Percentiles rank a stretch among this genome's conserved stretches.
Evolutionary conservation across 2,797 vertebrate species (phyloP).

Genomic region (Antrozous pallidus): DNA sequence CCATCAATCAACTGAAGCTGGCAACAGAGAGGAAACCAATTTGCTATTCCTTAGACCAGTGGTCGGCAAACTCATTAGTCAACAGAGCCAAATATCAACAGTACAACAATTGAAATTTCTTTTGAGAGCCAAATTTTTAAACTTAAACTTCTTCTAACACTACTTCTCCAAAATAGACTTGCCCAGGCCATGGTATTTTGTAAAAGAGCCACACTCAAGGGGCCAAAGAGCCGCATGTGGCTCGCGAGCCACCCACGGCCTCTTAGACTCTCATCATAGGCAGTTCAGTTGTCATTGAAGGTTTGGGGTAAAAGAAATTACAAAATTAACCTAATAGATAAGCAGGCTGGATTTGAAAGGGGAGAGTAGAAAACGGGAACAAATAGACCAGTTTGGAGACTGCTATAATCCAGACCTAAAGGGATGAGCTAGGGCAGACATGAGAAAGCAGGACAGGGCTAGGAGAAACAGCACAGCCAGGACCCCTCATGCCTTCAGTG

Average conservation of each 20-base stretch:
- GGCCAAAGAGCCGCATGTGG: too few relatives aligned
- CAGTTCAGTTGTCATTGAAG: background rate
- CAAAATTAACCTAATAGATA: slow-evolving; percentile 13
- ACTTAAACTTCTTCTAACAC: too few relatives aligned
- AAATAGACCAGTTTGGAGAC: background rate
- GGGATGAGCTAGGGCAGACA: background rate
- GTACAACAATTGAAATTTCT: too few relatives aligned
- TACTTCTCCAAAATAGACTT: too few relatives aligned
- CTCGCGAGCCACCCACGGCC: too few relatives aligned
- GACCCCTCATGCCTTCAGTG: background rate
- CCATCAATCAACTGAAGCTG: background rate
- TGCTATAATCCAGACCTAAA: background rate
- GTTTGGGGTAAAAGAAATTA: slow-evolving; percentile 1
- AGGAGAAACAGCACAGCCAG: background rate
- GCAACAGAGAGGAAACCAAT: background rate
- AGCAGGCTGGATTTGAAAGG: slow-evolving; percentile 16
- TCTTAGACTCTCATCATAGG: background rate
- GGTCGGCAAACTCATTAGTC: too few relatives aligned
- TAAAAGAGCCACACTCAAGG: too few relatives aligned
- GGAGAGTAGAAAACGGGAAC: background rate
- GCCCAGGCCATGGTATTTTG: too few relatives aligned
- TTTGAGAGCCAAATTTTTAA: too few relatives aligned
- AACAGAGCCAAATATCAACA: too few relatives aligned
- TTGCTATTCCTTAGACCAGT: background rate
- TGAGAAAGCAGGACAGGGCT: background rate